These are phyloP conservation scores for Macrosiphum euphorbiae DNA, from an alignment of 2,888 invertebrate genomes.

Conservation along the genomic window DNA sequence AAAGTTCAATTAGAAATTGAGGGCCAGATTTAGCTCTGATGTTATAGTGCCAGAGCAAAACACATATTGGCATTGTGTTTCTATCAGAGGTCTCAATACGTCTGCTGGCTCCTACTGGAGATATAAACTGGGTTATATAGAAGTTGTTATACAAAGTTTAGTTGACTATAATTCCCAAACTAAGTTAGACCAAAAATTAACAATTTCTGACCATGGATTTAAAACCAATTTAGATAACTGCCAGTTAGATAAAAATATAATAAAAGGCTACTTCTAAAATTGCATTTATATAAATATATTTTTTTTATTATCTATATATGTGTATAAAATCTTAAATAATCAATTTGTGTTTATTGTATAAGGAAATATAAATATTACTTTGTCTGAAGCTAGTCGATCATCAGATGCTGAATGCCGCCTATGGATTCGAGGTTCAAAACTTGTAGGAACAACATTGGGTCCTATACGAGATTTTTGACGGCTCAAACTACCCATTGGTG, in stretches of 20 bases:
- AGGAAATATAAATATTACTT: conserved; percentile 49
- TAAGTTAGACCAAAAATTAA: not conserved
- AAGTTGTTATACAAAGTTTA: not conserved
- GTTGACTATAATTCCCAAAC: not conserved
- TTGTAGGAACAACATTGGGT: conserved; percentile 73
- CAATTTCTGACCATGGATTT: not conserved
- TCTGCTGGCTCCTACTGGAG: not conserved
- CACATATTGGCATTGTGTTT: not conserved
- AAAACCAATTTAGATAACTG: not conserved
- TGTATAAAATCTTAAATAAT: not conserved
- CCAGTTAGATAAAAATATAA: not conserved
- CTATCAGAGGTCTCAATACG: not conserved
- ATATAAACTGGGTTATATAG: not conserved
- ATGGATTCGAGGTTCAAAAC: conserved; percentile 62
- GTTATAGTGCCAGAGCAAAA: not conserved
- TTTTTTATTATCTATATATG: not conserved
- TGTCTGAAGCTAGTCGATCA: conserved; percentile 62
- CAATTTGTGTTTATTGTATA: not conserved
- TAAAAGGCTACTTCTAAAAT: not conserved
- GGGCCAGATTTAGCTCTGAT: not conserved
- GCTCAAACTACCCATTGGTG: conserved; percentile 68
- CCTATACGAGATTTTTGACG: conserved; percentile 71
- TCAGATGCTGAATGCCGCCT: conserved; percentile 66
- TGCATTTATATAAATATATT: not conserved
- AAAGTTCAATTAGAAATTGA: not conserved